phyloP scores from a whole-genome alignment of 2,113 vertebrate species.

The Nothobranchius kuhntae region DNA sequence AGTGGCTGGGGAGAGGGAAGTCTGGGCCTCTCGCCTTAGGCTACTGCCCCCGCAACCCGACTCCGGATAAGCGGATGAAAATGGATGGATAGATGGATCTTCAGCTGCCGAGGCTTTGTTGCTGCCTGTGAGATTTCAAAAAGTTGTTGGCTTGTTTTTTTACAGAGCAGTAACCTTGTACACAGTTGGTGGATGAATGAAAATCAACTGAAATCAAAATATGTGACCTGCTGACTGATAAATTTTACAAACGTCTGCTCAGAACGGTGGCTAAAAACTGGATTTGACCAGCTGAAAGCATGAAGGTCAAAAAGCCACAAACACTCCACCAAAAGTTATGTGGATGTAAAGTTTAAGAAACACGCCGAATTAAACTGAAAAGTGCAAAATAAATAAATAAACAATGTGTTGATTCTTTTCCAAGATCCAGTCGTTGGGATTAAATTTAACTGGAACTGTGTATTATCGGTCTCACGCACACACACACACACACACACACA shows the following conservation, averaged over 20 bases:
- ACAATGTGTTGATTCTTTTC: not conserved
- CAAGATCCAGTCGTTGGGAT: no score
- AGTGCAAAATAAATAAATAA: not conserved
- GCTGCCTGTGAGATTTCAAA: not conserved
- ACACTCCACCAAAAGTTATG: not conserved
- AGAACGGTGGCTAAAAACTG: not conserved
- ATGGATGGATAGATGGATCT: no score
- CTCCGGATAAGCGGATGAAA: no score
- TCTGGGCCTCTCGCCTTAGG: no score
- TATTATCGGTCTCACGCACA: conserved; percentile 62
- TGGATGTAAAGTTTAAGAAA: not conserved
- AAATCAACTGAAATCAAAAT: not conserved
- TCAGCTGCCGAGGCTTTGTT: not conserved
- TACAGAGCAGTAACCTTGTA: not conserved
- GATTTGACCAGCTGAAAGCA: not conserved
- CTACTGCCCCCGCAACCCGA: no score
- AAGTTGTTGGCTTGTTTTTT: not conserved
- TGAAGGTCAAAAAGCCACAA: not conserved
- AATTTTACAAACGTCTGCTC: not conserved
- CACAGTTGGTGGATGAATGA: not conserved
- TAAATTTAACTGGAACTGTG: not conserved
- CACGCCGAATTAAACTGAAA: not conserved
- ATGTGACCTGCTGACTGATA: not conserved
- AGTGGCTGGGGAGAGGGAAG: no score
- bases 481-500: conserved; percentile 28